Evolutionary conservation across 2,888 invertebrate genomes (phyloP).

Genomic region (Hanleya hanleyi): DNA sequence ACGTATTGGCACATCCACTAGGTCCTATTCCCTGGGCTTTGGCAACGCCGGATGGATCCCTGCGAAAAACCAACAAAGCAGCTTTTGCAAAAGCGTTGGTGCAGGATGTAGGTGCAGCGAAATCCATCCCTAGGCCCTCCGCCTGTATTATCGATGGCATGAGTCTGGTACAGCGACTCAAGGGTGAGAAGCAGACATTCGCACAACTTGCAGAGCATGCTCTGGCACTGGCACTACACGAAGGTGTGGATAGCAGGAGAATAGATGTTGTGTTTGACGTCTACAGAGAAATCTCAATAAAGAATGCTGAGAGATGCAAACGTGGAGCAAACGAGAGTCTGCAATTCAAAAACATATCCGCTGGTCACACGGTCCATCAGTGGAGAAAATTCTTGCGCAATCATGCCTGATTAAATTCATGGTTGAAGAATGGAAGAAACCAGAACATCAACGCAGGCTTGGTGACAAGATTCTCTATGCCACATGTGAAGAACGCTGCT

Average conservation of each 20-base stretch:
- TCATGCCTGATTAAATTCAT: conserved; percentile 28
- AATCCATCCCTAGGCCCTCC: conserved; percentile 20
- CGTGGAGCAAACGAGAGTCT: conserved; percentile 21
- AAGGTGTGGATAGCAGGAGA: conserved; percentile 20
- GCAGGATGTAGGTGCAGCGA: conserved; percentile 27
- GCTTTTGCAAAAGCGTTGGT: conserved; percentile 7
- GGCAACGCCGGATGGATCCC: conserved; percentile 25
- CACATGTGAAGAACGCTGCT: conserved; percentile 31
- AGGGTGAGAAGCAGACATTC: conserved; percentile 28
- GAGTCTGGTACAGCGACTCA: conserved; percentile 28
- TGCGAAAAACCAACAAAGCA: conserved; percentile 36
- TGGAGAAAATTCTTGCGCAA: neutral
- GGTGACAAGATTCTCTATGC: conserved; percentile 32
- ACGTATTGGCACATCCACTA: conserved; percentile 33
- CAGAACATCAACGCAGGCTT: conserved; percentile 11
- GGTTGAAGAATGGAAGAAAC: conserved; percentile 24
- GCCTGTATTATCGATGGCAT: conserved; percentile 35
- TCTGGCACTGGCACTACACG: conserved; percentile 18
- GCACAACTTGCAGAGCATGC: conserved; percentile 21
- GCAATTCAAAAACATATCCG: neutral
- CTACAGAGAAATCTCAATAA: conserved; percentile 34
- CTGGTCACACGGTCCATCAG: neutral
- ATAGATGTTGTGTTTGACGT: conserved; percentile 37
- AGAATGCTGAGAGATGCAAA: conserved; percentile 26
- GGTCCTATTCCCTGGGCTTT: conserved; percentile 35